A percentile compares a stretch with the other conserved stretches of the same genome.
Conservation (phyloP, 2,113 vertebrate genomes). For the Pogonocichla stellata region DNA sequence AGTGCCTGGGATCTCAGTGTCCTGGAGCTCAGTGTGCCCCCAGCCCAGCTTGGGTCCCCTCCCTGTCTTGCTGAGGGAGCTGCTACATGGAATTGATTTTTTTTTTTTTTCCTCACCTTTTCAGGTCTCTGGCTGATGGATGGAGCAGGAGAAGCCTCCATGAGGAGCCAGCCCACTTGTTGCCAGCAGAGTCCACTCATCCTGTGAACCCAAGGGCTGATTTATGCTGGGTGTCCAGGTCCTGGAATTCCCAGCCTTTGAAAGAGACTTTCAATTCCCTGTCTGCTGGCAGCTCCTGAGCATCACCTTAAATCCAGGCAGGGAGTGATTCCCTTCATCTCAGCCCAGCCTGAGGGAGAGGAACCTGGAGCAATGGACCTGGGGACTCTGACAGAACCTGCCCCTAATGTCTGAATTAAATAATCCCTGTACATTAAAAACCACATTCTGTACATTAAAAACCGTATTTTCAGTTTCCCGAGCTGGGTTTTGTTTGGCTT, state of each 20-base stretch:
- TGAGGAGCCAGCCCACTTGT: neutral
- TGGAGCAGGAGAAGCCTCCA: neutral
- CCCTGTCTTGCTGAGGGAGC: accelerated
- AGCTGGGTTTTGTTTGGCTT: neutral
- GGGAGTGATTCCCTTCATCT: neutral
- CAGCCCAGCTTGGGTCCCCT: accelerated
- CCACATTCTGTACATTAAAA: neutral
- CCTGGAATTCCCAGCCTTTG: neutral
- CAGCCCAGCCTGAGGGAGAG: neutral
- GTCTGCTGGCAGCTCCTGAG: neutral
- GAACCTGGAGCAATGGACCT: neutral
- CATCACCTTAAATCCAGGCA: neutral
- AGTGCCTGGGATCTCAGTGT: accelerated
- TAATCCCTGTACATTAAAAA: neutral
- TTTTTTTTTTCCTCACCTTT: neutral
- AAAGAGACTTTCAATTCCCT: neutral
- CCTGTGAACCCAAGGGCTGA: neutral
- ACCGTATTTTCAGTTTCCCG: neutral
- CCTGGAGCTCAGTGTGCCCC: accelerated
- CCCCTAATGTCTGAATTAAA: accelerated
- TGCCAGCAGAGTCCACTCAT: neutral
- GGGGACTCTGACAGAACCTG: neutral
- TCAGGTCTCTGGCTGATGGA: neutral
- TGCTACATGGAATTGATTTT: neutral
- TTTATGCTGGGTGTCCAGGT: neutral